Evolutionary conservation across 2,797 vertebrate species (phyloP), one percentile per base, ranked within the genome.

Genomic region (Pachyuromys duprasi): DNA sequence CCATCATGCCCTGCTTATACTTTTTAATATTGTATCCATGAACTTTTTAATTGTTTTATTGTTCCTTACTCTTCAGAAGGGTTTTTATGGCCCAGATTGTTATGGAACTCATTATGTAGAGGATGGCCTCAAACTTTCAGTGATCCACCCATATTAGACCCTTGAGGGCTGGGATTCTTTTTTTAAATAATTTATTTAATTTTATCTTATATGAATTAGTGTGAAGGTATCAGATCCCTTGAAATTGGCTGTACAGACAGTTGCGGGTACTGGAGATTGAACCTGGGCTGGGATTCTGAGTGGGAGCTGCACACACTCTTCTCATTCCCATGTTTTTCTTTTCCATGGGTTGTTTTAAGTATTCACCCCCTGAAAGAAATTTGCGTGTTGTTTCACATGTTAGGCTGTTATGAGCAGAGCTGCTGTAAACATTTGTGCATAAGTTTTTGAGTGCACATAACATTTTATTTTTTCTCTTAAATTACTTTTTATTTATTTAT

Each of bases 281-380:
- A 11, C 49, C 9, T 49, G n/a, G 36, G 33, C 17, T 60, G 79
- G 20, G 55, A 57, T 57, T 57, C 17, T 18, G 17, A 57, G 55
- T 57, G 55, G 17, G 55, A 57, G 4, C 55, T 57, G 55, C 14
- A 57, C 14, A 57, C 55, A 57, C 4, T 57, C 55, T 57, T 57
- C 93, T 78, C n/a, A 79, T 45, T 62, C 36, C 65, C 63, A 76
- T 74, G 42, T 15, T 69, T 87, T 87, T 39, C 49, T 67, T 55
- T n/a, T 45, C 22, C 9, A 42, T 28, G 60, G 17, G 82, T 81
- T 81, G 26, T 78, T 92, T 88, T 18, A 94, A 94, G 22, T 17
- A 63, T 81, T 91, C 36, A 91, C 28, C 20, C 39, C 63, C 53
- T 90, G 33, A 95, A 95, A 90, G 67, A 62, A 45, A 79, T 90